Evolutionary conservation across 2,888 invertebrate species (phyloP).

Genomic region (Caenorhabditis uteleia): DNA sequence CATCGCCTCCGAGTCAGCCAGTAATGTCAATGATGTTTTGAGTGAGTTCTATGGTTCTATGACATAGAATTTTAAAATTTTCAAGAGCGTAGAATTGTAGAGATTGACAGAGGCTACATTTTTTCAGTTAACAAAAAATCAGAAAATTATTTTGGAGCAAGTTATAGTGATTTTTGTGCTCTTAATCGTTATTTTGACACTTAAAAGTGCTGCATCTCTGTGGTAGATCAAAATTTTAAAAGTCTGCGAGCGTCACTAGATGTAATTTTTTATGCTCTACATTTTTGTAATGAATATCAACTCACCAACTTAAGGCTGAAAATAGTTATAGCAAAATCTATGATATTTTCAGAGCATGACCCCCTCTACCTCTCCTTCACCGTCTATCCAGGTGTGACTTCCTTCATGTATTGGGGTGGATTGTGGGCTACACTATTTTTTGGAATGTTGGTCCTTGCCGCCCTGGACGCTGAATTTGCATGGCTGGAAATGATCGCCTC

Average conservation of each 20-base stretch:
- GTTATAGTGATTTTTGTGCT: too few relatives aligned
- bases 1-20: constrained; percentile 51
- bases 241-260: too few relatives aligned
- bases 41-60: constrained; percentile 48
- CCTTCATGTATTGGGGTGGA: constrained; percentile 62
- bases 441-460: constrained; percentile 61
- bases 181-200: too few relatives aligned
- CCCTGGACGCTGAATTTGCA: constrained; percentile 54
- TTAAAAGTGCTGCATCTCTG: too few relatives aligned
- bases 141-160: too few relatives aligned
- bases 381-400: constrained; percentile 65
- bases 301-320: not conserved
- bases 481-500: constrained; percentile 67
- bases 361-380: constrained; percentile 63
- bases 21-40: constrained; percentile 49
- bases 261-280: too few relatives aligned
- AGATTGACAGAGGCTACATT: not conserved
- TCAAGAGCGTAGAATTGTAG: not conserved
- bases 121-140: too few relatives aligned
- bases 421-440: constrained; percentile 66
- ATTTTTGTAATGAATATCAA: not conserved
- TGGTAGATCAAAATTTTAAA: too few relatives aligned
- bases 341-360: constrained; percentile 57
- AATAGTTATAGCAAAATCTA: constrained; percentile 8
- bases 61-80: not conserved